Conservation (phyloP, 37 sponge, comb jelly and placozoan species). For the Chondrosia reniformis region DNA sequence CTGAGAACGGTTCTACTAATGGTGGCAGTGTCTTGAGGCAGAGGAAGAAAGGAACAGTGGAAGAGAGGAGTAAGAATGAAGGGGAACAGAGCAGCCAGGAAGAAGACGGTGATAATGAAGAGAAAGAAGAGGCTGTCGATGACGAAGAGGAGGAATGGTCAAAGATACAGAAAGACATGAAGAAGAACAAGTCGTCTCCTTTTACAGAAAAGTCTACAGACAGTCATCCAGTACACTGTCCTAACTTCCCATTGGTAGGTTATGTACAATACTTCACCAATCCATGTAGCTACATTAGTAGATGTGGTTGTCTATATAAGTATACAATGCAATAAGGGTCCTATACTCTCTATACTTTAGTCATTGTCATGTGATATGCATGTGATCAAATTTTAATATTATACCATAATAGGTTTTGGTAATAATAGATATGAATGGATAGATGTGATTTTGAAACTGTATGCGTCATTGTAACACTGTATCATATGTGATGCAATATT, state of each 20-base stretch:
- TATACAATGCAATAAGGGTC: no score
- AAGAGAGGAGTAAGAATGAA: background rate
- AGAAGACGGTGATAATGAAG: constrained; percentile 20
- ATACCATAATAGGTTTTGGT: no score
- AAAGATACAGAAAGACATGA: constrained; percentile 51
- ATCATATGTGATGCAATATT: no score
- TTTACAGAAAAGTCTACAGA: constrained; percentile 10
- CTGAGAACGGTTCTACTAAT: no score
- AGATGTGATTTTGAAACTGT: no score
- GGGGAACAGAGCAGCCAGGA: background rate
- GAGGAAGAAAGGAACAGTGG: background rate
- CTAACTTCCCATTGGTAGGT: constrained; percentile 74
- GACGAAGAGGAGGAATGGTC: constrained; percentile 87
- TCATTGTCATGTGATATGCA: no score
- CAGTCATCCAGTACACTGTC: constrained; percentile 78
- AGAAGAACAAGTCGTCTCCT: constrained; percentile 44
- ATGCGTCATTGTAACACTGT: no score
- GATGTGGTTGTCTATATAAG: no score
- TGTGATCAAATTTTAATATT: no score
- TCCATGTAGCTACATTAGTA: background rate
- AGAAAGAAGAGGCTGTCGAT: constrained; percentile 23
- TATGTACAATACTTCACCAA: background rate
- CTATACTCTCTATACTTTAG: no score
- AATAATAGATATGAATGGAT: no score
- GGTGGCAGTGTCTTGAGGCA: no score